Evolutionary conservation across 1,140 invertebrate genomes (phyloP).

Genomic region (Globodera ellingtonae): DNA sequence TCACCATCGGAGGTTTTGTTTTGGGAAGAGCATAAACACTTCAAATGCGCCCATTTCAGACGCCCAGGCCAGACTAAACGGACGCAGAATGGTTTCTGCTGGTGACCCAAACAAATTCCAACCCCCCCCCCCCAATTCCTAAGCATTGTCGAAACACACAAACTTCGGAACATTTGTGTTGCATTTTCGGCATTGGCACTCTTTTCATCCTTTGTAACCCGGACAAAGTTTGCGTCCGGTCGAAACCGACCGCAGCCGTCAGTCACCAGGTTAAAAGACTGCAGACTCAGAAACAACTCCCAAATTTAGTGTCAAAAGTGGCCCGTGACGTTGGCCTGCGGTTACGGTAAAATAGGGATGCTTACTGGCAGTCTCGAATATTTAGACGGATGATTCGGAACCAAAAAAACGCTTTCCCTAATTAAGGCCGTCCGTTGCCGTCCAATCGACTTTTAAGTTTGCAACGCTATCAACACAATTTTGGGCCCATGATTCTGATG

Average conservation of each 20-base stretch:
- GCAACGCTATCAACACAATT: conserved; percentile 45
- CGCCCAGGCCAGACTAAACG: conserved; percentile 55
- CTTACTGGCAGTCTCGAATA: too few species aligned
- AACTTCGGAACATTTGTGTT: conserved; percentile 53
- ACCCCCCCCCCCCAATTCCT: neutral
- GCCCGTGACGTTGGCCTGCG: conserved; percentile 55
- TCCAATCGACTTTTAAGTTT: conserved; percentile 45
- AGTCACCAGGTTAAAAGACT: conserved; percentile 42
- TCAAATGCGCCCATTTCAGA: conserved; percentile 34
- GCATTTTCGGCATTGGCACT: conserved; percentile 54
- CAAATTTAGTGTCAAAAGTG: conserved; percentile 47
- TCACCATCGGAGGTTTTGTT: conserved; percentile 49
- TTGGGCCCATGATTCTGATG: conserved; percentile 44
- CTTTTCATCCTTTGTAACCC: conserved; percentile 54
- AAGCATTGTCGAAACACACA: conserved; percentile 53
- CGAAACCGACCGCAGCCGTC: conserved; percentile 33
- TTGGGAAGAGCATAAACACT: neutral
- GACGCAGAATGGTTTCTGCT: conserved; percentile 50
- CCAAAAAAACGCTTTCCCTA: neutral
- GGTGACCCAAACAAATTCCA: conserved; percentile 48
- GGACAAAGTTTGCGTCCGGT: conserved; percentile 44
- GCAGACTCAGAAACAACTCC: neutral
- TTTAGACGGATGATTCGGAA: too few species aligned
- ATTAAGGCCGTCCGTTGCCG: conserved; percentile 33
- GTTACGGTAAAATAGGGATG: conserved; percentile 35